phyloP scores from a whole-genome alignment of 1,140 invertebrate genomes.

The Cydia fagiglandana region DNA sequence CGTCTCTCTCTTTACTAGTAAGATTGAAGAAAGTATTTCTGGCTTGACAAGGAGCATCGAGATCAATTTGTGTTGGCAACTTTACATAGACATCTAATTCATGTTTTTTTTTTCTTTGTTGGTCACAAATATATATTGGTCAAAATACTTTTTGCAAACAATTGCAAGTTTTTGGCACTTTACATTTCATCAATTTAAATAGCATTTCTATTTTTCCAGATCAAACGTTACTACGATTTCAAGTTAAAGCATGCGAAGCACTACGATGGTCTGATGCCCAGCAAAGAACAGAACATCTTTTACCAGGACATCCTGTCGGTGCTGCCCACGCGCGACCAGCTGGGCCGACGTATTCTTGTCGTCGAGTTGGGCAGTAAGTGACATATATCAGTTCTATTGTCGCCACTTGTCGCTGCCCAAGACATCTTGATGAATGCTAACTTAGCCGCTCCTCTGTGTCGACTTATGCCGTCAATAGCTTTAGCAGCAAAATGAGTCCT shows the following conservation, averaged over 20 bases:
- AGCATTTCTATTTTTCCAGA: conserved; percentile 76
- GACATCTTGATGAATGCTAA: no score
- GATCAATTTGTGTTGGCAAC: no score
- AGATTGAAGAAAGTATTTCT: no score
- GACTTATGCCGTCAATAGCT: no score
- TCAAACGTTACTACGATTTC: conserved; percentile 89
- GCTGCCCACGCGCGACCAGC: conserved; percentile 86
- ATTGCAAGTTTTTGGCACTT: background rate
- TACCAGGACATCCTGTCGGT: conserved; percentile 88
- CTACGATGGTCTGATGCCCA: conserved; percentile 85
- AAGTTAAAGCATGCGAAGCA: conserved; percentile 87
- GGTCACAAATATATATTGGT: no score
- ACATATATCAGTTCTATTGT: no score
- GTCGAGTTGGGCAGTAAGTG: conserved; percentile 88
- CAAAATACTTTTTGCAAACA: no score
- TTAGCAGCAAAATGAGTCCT: no score
- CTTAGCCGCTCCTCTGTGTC: no score
- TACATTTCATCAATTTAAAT: background rate
- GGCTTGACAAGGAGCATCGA: background rate
- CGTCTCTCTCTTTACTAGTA: no score
- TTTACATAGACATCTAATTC: background rate
- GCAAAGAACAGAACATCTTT: conserved; percentile 87
- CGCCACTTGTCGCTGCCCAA: no score
- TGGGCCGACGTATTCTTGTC: conserved; percentile 85
- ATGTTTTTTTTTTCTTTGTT: background rate